These are phyloP conservation scores for Orchestia grillus DNA, from an alignment of 1,140 invertebrate genomes.

Conservation along the genomic window DNA sequence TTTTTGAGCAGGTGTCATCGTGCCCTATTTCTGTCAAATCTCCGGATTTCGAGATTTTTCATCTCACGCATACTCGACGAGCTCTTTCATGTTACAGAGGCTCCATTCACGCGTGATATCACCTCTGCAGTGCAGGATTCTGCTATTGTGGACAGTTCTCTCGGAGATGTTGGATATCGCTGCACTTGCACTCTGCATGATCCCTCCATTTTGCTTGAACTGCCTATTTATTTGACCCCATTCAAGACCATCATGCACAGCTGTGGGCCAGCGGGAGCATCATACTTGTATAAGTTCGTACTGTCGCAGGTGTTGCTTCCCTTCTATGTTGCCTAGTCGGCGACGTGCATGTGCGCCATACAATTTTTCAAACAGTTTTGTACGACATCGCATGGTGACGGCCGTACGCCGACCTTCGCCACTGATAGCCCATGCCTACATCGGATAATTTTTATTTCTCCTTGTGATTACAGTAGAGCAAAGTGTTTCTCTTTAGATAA, in stretches of 20 bases:
- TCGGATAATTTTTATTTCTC: too few species aligned
- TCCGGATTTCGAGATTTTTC: neutral
- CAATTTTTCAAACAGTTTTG: neutral
- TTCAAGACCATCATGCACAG: neutral
- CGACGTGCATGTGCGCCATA: neutral
- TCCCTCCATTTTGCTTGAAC: constrained; percentile 7
- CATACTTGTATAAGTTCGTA: neutral
- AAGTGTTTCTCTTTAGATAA: too few species aligned
- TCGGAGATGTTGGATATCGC: neutral
- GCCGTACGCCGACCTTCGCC: neutral
- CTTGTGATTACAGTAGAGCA: too few species aligned
- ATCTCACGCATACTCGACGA: neutral
- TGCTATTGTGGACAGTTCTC: neutral
- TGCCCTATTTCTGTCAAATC: neutral
- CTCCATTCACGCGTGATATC: neutral
- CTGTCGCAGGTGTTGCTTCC: neutral
- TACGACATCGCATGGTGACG: neutral
- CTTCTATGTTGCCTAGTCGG: neutral
- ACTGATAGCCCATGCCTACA: too few species aligned
- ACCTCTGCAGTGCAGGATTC: neutral
- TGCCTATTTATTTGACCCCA: neutral
- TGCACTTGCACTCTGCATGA: neutral
- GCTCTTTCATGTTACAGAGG: neutral
- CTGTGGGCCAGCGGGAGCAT: neutral
- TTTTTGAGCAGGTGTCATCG: neutral